Evolutionary conservation across 2,888 invertebrate genomes (phyloP), one percentile per base, ranked within the genome.

Genomic region (Meteorus colon): DNA sequence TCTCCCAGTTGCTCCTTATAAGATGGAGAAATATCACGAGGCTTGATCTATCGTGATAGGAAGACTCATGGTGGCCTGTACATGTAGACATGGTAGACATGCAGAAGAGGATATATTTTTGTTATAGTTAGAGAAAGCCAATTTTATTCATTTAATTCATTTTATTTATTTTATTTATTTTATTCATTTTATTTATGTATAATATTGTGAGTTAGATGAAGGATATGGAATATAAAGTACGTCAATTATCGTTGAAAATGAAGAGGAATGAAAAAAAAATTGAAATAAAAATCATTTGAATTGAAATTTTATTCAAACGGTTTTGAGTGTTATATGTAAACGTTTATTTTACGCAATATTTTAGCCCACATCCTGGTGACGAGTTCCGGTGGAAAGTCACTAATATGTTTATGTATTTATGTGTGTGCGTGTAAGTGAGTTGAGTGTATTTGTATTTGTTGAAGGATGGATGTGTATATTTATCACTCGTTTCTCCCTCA

Each of bases 371-470:
- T 69, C 48, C 27, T 8, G 24, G 34, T 34, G 6, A 34, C 63
- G 27, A 67, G 67, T 41, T 67, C 67, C 67, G 69, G 69, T 51
- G 69, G 69, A 69, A 69, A 69, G 69, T 69, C 69, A 51, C n/a
- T 14, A 29, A 29, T 31, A 34, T 55, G 4, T 55, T 5, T 55
- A 55, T 24, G 14, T 14, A 45, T 45, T 12, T 45, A 10, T 45
- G 14, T 5, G 12, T 45, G 34, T 34, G 34, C 8, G 8, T 8
- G 24, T 24, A 1, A 24, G 24, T 24, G 24, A 24, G 24, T 24
- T 24, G 24, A 24, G 34, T 34, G 34, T 34, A 8, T 41, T 2
- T 41, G 41, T 41, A 0, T 41, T 8, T 41, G 41, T 6, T 8
- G 12, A 41, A 41, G 41, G 41, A 41, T 41, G 41, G 12, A 48